A percentile compares a stretch with the other conserved stretches of the same genome.
Conservation (phyloP, 2,797 vertebrate genomes). For the Darevskia mixta region DNA sequence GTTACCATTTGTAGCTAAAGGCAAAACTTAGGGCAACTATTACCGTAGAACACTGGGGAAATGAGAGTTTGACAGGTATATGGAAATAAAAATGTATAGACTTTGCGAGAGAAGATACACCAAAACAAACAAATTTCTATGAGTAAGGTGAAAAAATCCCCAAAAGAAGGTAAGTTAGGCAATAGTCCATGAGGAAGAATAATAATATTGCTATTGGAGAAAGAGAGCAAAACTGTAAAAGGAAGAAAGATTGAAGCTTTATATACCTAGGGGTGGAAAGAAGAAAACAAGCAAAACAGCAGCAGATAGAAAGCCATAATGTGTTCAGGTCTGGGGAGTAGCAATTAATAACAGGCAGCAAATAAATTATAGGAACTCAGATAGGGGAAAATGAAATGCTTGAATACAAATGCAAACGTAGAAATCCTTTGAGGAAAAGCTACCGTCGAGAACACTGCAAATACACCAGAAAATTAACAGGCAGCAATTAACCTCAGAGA, state of each 20-base stretch:
- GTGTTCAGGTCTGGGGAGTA: not conserved
- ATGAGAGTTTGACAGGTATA: not conserved
- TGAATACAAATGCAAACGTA: not conserved
- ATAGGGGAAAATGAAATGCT: not conserved
- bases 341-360: not conserved
- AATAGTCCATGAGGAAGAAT: not conserved
- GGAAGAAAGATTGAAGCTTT: not conserved
- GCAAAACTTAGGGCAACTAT: not conserved
- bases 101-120: not conserved
- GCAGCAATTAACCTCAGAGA: not conserved
- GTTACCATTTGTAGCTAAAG: not conserved
- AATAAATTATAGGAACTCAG: not conserved
- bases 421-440: not conserved
- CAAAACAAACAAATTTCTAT: not conserved
- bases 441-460: not conserved
- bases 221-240: not conserved
- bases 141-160: too few species aligned
- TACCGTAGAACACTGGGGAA: not conserved
- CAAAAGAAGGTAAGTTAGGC: not conserved
- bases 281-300: not conserved
- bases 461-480: not conserved
- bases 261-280: not conserved
- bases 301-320: not conserved
- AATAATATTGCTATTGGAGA: not conserved
- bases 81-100: not conserved